Evolutionary conservation across 2,113 vertebrate species (phyloP), one percentile per base, ranked within the genome.

Genomic region (Nematolebias whitei): DNA sequence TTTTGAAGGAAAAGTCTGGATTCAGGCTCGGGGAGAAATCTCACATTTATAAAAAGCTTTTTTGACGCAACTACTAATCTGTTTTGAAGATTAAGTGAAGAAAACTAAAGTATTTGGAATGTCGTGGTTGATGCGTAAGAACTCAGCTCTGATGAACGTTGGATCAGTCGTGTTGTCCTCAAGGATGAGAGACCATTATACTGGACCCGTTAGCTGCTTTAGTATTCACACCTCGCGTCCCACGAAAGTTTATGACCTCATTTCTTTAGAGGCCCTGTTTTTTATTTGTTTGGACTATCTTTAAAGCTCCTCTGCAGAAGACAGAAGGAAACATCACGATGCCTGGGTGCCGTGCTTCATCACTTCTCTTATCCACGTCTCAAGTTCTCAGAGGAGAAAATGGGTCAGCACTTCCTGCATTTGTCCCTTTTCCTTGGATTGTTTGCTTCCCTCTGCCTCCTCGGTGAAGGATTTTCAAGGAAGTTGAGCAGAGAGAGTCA

Each of bases 341-440:
- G n/a, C n/a, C 26, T 54, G 20, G 22, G 35, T 57, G 24, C 12
- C 9, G 51, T 45, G 51, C 40, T 56, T 19, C 43, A 39, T 9
- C 55, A 53, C 63, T 74, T 38, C 39, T 66, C 18, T 13, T 44
- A 51, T 74, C 53, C 26, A 49, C 23, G 29, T 74, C 48, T 78
- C 52, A 74, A 63, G 41, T 68, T 39, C 60, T 68, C 71, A 41
- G 63, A 49, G 51, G 32, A 19, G 57, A 50, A 51, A 81, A 60
- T 52, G 40, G 57, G 56, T 74, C 60, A 51, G 48, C 40, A 71
- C 71, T 82, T 82, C 81, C 79, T 87, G 76, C 49, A 62, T 82
- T 79, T 80, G 68, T 84, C 53, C 49, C 60, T 47, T 65, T 90
- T 90, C 80, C 79, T 83, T 48, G 20, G 66, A 85, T 85, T 76